Evolutionary conservation across 1,140 invertebrate species (phyloP).

Genomic region (Megathymus violae): DNA sequence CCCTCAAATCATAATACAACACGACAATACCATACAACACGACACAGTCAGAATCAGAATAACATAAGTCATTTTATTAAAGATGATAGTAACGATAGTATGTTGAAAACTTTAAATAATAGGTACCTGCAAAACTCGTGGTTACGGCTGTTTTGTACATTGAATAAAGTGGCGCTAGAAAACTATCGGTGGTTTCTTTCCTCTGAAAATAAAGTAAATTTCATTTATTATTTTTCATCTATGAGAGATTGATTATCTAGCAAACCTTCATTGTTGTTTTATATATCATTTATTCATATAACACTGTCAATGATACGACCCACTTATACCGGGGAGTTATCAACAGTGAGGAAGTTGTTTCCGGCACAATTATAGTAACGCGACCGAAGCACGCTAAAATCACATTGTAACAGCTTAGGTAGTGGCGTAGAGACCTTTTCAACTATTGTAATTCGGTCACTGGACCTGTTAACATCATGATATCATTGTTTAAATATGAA

Average conservation of each 20-base stretch:
- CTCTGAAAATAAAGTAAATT: constrained; percentile 53
- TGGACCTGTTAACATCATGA: not conserved
- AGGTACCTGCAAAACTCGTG: constrained; percentile 69
- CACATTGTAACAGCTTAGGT: constrained; percentile 4
- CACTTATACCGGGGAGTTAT: constrained; percentile 67
- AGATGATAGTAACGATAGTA: too few relatives aligned
- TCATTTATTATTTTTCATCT: not conserved
- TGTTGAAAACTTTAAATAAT: too few relatives aligned
- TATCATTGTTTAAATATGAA: not conserved
- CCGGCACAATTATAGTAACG: constrained; percentile 30
- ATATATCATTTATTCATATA: constrained; percentile 38
- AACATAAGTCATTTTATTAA: too few relatives aligned
- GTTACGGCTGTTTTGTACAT: constrained; percentile 71
- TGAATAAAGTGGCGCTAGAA: constrained; percentile 59
- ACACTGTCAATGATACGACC: constrained; percentile 70
- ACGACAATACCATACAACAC: too few relatives aligned
- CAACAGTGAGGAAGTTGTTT: constrained; percentile 53
- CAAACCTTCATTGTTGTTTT: not conserved
- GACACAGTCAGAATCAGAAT: too few relatives aligned
- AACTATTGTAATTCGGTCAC: not conserved
- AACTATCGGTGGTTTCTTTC: constrained; percentile 63
- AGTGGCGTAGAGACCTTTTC: not conserved
- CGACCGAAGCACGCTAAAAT: not conserved
- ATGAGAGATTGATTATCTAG: too few relatives aligned
- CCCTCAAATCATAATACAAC: too few relatives aligned